phyloP scores from a whole-genome alignment of 2,888 invertebrate species.

The Periphyllus acericola region DNA sequence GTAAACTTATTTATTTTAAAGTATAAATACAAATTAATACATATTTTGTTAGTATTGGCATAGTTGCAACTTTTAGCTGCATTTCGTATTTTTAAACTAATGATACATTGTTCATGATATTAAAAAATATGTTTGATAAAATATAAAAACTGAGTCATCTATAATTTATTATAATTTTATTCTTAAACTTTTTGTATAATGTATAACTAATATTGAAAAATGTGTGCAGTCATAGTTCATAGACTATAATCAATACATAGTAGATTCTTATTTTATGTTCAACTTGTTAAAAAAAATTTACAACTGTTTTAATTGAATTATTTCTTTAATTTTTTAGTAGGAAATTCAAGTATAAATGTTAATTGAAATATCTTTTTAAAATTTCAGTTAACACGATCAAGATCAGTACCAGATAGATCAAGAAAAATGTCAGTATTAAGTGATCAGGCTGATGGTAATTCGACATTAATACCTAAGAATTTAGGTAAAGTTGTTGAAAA shows the following conservation, averaged over 20 bases:
- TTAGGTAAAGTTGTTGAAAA: background rate
- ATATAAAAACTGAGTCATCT: background rate
- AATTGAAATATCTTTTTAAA: background rate
- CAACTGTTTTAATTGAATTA: too few relatives aligned
- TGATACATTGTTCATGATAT: background rate
- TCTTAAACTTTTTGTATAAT: too few relatives aligned
- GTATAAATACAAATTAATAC: too few relatives aligned
- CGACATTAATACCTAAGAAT: background rate
- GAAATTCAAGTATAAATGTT: too few relatives aligned
- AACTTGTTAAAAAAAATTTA: too few relatives aligned
- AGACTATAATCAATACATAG: too few relatives aligned
- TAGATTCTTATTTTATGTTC: too few relatives aligned
- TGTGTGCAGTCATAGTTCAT: too few relatives aligned
- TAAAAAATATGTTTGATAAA: background rate
- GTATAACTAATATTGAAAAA: too few relatives aligned
- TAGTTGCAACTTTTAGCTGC: too few relatives aligned
- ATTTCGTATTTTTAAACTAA: background rate
- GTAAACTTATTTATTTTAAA: constrained; percentile 55
- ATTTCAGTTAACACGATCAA: constrained; percentile 44
- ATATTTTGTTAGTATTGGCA: too few relatives aligned
- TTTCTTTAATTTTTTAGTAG: too few relatives aligned
- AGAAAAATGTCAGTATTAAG: background rate
- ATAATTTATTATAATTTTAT: background rate
- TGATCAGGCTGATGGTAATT: background rate
- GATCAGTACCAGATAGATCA: background rate